Evolutionary conservation across 2,888 invertebrate species (phyloP).

Genomic region (Brassicogethes aeneus): DNA sequence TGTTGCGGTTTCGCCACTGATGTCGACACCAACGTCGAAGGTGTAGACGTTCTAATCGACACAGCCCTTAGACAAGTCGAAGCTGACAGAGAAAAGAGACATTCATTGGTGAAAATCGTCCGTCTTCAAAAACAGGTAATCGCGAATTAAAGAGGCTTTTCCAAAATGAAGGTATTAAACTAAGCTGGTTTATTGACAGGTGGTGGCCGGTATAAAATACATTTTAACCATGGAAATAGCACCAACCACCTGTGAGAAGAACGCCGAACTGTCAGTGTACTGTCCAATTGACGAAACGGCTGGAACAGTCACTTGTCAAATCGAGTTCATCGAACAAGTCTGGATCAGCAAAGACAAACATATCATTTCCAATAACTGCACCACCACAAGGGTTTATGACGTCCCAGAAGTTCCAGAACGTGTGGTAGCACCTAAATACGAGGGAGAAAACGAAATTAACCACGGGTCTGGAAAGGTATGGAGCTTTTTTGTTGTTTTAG

Average conservation of each 20-base stretch:
- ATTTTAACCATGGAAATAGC: conserved; percentile 46
- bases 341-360: conserved; percentile 56
- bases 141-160: conserved; percentile 2
- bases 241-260: conserved; percentile 28
- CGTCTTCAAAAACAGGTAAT: conserved; percentile 50
- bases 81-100: conserved; percentile 33
- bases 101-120: conserved; percentile 41
- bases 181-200: conserved; percentile 38
- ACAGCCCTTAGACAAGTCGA: conserved; percentile 44
- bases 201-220: conserved; percentile 53
- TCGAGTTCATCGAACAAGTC: conserved; percentile 56
- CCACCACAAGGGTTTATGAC: conserved; percentile 46
- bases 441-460: not conserved
- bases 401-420: conserved; percentile 28
- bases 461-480: too few species aligned
- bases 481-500: too few species aligned
- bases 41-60: conserved; percentile 43
- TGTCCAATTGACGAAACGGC: conserved; percentile 35
- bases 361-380: conserved; percentile 58
- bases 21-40: conserved; percentile 44
- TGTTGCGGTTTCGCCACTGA: conserved; percentile 48
- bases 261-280: conserved; percentile 25
- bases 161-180: not conserved
- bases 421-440: conserved; percentile 16
- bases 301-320: conserved; percentile 42